Evolutionary conservation across 2,797 vertebrate species (phyloP), one percentile per base, ranked within the genome.

Genomic region (Macroramphosus scolopax): DNA sequence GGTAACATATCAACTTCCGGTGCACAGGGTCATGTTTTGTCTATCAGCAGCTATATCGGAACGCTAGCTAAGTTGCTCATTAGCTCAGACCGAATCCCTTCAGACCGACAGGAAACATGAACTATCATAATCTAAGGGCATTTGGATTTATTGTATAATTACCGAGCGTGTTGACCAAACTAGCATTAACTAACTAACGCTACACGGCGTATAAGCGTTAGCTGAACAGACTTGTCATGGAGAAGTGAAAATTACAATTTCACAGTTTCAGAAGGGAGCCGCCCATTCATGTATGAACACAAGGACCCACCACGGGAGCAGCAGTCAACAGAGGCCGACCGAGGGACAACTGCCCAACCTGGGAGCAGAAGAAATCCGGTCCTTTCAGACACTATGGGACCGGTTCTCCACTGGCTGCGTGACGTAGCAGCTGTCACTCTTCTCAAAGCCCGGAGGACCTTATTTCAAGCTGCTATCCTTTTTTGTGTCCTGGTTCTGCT

Each of bases 381-480:
- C n/a, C 1, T 32, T 11, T 37, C 68, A 8, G 59, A 67, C 18
- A 20, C 61, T 1, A 89, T 90, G 80, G 88, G 80, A 1, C 89
- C 90, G 0, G 54, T 88, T 16, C 75, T 94, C 2, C 79, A 88
- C 37, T 95, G 94, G 94, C 46, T 92, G 28, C 93, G 94, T 47
- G 93, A 94, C 28, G 88, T 92, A 36, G 87, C 88, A 1, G 75
- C 90, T 0, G 79, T 92, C 29, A 85, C 92, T 26, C 87, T 94
- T 25, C 82, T 92, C 41, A 87, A 90, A 61, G 91, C 92, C 34
- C 91, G 91, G 1, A 84, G 91, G 53, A 92, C 93, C 1, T 67
- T 95, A 10, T 81, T 97, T 12, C 92, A 93, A 68, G 91, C 90
- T 10, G 92, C 89, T 20, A 78, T 95, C 43, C 72, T 95, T 14